phyloP scores from a whole-genome alignment of 2,113 vertebrate genomes.

The Hemiscyllium ocellatum region DNA sequence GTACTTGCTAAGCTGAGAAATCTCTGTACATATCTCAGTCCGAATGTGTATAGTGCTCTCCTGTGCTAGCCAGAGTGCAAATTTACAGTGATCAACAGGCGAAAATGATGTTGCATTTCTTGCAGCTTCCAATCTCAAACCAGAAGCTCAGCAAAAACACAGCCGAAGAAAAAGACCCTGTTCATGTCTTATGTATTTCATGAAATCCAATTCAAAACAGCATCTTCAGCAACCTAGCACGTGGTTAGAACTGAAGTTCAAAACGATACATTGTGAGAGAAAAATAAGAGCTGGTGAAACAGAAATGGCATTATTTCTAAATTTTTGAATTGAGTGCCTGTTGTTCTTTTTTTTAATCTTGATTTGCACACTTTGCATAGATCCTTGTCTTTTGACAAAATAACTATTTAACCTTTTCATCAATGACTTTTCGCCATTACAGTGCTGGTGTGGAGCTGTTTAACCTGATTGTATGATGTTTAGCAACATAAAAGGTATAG shows the following conservation, averaged over 20 bases:
- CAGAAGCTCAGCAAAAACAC: not conserved
- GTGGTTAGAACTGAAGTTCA: no score
- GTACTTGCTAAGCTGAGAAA: not conserved
- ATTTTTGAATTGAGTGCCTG: not conserved
- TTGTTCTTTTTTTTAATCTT: not conserved
- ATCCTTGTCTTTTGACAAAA: no score
- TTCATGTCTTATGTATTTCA: not conserved
- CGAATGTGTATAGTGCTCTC: not conserved
- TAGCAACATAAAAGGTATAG: no score
- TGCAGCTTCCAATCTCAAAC: not conserved
- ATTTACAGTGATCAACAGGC: not conserved
- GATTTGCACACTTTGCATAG: not conserved
- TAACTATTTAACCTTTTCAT: no score
- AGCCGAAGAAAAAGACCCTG: not conserved
- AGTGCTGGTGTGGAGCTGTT: no score
- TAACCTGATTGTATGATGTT: no score
- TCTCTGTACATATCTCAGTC: not conserved
- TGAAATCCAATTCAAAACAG: not conserved
- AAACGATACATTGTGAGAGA: not conserved
- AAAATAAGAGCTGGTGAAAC: not conserved
- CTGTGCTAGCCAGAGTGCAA: not conserved
- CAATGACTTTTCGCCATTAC: no score
- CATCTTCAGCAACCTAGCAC: not conserved
- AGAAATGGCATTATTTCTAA: not conserved
- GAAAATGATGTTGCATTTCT: not conserved